Conservation (phyloP, 2,797 vertebrate species). For the Dendrocincla fuliginosa region DNA sequence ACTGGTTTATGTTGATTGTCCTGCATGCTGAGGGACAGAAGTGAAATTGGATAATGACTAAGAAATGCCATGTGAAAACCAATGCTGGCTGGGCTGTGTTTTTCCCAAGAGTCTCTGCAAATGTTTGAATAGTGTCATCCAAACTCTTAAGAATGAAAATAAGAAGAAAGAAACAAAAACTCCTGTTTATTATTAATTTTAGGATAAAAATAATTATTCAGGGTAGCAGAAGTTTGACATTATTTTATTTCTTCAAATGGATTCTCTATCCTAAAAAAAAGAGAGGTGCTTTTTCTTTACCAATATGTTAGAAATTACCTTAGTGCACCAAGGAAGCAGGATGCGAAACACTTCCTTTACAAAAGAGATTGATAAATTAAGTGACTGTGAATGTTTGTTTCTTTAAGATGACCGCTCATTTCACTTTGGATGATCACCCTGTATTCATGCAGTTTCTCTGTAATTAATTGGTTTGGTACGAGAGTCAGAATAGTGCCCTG, state of each 20-base stretch:
- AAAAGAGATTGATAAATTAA: background rate
- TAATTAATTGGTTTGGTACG: background rate
- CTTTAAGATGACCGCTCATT: background rate
- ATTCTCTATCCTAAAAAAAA: background rate
- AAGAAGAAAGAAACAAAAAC: background rate
- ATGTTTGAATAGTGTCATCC: background rate
- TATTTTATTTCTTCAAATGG: background rate
- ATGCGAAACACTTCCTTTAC: background rate
- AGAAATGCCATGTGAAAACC: constrained; percentile 1
- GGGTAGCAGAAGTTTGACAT: background rate
- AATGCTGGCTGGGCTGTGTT: background rate
- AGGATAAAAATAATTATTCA: background rate
- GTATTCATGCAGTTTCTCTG: background rate
- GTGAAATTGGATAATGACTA: constrained; percentile 19
- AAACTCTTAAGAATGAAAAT: background rate
- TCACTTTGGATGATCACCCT: background rate
- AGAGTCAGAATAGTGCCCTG: background rate
- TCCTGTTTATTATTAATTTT: background rate
- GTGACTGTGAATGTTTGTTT: background rate
- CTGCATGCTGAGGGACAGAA: constrained; percentile 37
- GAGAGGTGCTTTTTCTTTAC: background rate
- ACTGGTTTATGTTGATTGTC: constrained; percentile 32
- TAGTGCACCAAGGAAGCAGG: background rate
- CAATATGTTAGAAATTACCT: background rate
- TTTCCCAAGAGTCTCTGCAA: constrained; percentile 9